Conservation (phyloP, 92 coral and sea anemone genomes). For the Porites evermanni region DNA sequence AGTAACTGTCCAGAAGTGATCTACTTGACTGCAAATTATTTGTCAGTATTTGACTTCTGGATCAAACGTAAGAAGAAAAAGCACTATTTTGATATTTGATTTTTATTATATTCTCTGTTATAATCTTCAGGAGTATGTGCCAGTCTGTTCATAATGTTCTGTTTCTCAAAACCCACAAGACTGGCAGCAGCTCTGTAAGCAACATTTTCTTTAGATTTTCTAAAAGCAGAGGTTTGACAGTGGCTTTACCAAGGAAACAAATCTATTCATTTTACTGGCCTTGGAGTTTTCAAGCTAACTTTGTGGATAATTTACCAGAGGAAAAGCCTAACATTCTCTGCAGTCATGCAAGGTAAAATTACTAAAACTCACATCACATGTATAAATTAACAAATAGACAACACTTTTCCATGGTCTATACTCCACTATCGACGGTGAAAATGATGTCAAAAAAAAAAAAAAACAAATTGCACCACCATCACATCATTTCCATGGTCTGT, state of each 20-base stretch:
- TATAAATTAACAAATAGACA: too few species aligned
- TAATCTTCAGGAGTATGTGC: constrained; percentile 24
- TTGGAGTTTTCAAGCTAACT: constrained; percentile 37
- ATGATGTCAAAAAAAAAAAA: too few species aligned
- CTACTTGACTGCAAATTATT: too few species aligned
- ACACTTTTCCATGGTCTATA: too few species aligned
- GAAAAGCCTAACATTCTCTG: constrained; percentile 41
- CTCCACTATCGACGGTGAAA: too few species aligned
- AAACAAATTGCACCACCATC: too few species aligned
- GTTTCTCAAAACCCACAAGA: constrained; percentile 59
- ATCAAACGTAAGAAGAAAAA: background rate
- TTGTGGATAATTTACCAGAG: constrained; percentile 3
- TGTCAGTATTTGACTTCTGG: background rate
- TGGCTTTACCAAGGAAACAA: constrained; percentile 46
- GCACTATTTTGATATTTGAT: background rate
- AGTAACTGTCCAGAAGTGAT: too few species aligned
- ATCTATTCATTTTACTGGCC: constrained; percentile 60
- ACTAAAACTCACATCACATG: background rate
- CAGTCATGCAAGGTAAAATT: constrained; percentile 53
- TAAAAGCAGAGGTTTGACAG: constrained; percentile 29
- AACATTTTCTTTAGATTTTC: constrained; percentile 50
- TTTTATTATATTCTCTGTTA: background rate
- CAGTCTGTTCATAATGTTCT: constrained; percentile 20
- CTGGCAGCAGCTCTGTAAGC: constrained; percentile 55
- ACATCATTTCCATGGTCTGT: too few species aligned